Evolutionary conservation across 1,140 invertebrate species (phyloP), one percentile per base, ranked within the genome.

Genomic region (Temnothorax longispinosus): DNA sequence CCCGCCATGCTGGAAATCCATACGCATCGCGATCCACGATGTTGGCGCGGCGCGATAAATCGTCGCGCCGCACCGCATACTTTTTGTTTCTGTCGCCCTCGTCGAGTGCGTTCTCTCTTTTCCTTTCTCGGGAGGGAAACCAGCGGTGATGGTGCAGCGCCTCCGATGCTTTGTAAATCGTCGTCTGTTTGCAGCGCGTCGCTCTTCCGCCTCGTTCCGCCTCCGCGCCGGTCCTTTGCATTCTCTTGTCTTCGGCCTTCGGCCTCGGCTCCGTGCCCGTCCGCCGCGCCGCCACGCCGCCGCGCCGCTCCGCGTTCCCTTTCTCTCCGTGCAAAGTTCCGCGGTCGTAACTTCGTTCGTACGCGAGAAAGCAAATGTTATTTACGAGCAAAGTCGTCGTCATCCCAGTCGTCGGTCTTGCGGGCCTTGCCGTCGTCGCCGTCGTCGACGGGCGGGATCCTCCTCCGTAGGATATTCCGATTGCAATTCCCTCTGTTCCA

Each of bases 401-500:
- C 85, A 38, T 64, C 21, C 5, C 44, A 47, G 58, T 67, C 75
- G 15, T 13, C 54, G 27, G 27, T 27, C 27, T 27, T 27, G 27
- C 27, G 27, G 44, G 67, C 60, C 21, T 80, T n/a, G 56, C 15
- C 50, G 64, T 15, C 60, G 62, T 60, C 10, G 32, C 27, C 74
- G 74, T 0, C 54, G n/a, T 10, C 58, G 52, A 72, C 67, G 81
- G 18, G 21, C 54, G 69, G 80, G 71, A 86, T 56, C 88, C 74
- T 56, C 52, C 64, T 69, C 64, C 86, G 71, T 78, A 75, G 71
- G 88, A 27, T 27, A 91, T 88, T 91, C 87, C 89, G 90, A 93
- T 93, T 92, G 92, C 89, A 92, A 93, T 92, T 92, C 92, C 85
- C 87, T 92, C 88, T 89, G 88, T 90, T 89, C 92, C 91, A 91